phyloP scores from a whole-genome alignment of 2,888 invertebrate species.

The Dusona sp. region DNA sequence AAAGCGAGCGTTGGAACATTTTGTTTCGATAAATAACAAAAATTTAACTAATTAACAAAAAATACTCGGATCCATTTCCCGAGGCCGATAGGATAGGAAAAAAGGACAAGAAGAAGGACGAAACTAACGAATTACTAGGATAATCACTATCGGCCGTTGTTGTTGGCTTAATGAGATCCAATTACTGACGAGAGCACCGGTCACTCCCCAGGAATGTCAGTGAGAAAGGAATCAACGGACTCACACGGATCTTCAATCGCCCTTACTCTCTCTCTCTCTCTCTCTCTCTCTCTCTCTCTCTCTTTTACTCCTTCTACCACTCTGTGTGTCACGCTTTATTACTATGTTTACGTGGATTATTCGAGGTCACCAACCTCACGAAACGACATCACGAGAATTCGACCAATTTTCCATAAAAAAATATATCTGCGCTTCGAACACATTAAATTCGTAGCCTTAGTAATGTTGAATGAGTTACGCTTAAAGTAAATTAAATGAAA shows the following conservation, averaged over 20 bases:
- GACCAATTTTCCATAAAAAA: conserved; percentile 11
- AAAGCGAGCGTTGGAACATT: too few relatives aligned
- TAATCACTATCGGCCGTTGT: conserved; percentile 73
- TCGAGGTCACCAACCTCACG: conserved; percentile 31
- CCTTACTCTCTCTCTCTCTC: conserved; percentile 37
- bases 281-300: conserved; percentile 7
- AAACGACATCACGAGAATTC: conserved; percentile 10
- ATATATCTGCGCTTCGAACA: not conserved
- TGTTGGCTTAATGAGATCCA: conserved; percentile 81
- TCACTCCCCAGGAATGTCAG: conserved; percentile 75
- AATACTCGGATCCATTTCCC: not conserved
- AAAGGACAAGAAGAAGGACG: conserved; percentile 7
- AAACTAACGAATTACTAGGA: conserved; percentile 51
- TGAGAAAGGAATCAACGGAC: conserved; percentile 69
- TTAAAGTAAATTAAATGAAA: not conserved
- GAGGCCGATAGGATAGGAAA: not conserved
- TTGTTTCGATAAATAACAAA: too few relatives aligned
- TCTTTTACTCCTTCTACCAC: not conserved
- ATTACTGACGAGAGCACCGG: conserved; percentile 77
- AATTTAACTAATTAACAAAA: not conserved
- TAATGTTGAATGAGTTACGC: not conserved
- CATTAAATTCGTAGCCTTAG: not conserved
- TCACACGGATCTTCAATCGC: conserved; percentile 74
- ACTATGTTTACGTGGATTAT: conserved; percentile 27
- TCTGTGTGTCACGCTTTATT: conserved; percentile 74